These are phyloP conservation scores for Triops cancriformis DNA, from an alignment of 1,140 invertebrate species.

Conservation along the genomic window DNA sequence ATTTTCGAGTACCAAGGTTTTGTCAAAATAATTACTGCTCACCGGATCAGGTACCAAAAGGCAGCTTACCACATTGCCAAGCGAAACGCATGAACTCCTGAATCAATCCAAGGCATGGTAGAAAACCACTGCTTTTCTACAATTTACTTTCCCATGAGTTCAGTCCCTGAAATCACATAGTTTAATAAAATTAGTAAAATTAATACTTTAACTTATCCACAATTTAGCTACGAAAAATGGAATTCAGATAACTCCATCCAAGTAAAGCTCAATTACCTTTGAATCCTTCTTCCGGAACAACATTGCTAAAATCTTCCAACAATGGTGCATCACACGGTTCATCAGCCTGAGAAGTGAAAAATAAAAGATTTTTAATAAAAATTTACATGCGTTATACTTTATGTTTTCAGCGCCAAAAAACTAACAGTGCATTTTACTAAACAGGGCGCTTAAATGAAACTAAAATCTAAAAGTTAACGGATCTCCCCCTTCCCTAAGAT, in stretches of 20 bases:
- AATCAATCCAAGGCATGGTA: background rate
- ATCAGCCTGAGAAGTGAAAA: background rate
- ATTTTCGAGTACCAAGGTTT: background rate
- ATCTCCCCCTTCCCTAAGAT: background rate
- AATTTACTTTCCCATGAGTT: background rate
- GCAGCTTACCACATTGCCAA: background rate
- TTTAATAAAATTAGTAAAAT: background rate
- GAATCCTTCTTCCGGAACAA: background rate
- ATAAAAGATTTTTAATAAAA: background rate
- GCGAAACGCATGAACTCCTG: background rate
- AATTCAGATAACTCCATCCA: no score
- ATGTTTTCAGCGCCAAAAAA: no score
- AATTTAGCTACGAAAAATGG: no score
- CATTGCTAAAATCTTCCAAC: background rate
- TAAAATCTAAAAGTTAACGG: background rate
- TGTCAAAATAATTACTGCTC: background rate
- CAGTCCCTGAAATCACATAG: background rate
- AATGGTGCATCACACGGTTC: background rate
- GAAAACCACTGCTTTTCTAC: background rate
- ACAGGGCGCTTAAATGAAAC: background rate
- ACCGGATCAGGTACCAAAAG: slow-evolving; percentile 4
- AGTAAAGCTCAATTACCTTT: background rate
- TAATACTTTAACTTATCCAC: background rate
- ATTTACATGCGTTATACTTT: no score
- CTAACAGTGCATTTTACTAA: background rate